Base-by-base conservation (phyloP, 2,797 vertebrate species). In the Rhinophrynus dorsalis region DNA sequence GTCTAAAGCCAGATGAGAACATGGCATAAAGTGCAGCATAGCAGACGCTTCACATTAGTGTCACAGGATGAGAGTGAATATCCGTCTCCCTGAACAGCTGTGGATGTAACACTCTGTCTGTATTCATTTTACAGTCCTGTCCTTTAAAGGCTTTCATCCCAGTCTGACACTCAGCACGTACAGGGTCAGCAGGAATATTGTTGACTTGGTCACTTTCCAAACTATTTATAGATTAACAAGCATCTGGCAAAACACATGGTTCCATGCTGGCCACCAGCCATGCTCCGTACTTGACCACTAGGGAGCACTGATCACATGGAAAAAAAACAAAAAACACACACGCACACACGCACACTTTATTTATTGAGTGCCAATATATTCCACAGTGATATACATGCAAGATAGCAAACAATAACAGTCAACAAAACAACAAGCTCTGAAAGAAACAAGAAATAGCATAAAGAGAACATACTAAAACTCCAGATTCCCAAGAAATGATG, bases 151-250 rank as follows among this genome's bases (percentile, higher is more conserved):
- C 38, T 42, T 56, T 38, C 45, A 29, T 54, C 29, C 51, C 50
- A 40, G 38, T n/a, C 59, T 48, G 59, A 57, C 42, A 56, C 33
- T 5, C 47, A 17, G 50, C 44, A 38, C 33, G 35, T 26, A 23
- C 23, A 57, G 68, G 59, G 59, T 63, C 59, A 40, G 29, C 17
- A 21, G 38, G 48, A 61, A 55, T 55, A 18, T 60, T 62, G 58
- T 62, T 60, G 50, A 63, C 58, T 71, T 71, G 68, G 59, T 71
- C 68, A 55, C 59, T 70, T 63, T 70, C 50, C 59, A 63, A 70
- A 62, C 59, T 56, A 70, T 70, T 63, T 62, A 69, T 69, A 69
- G 57, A 63, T 69, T 56, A 57, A 12, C 51, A 37, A 57, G 50
- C 68, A 63, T 64, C 68, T 64, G 59, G 67, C 13, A 27, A 61